Conservation (phyloP, 35 echinoderm and acorn worm species). For the Apostichopus japonicus region DNA sequence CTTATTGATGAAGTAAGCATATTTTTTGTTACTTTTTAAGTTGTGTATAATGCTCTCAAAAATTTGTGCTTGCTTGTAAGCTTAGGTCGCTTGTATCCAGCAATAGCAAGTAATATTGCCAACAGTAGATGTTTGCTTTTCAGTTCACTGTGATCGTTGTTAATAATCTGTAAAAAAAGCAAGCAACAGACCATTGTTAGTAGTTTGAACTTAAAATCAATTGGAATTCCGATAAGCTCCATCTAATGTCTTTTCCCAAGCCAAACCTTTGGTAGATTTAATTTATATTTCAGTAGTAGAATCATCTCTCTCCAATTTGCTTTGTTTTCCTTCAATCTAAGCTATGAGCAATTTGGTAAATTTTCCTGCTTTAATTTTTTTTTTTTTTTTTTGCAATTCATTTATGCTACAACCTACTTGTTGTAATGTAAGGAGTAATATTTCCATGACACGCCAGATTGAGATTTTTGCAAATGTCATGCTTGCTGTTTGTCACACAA, state of each 20-base stretch:
- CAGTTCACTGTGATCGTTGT: background rate
- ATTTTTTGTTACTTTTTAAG: background rate
- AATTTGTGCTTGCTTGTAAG: constrained; percentile 12
- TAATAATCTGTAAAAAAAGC: background rate
- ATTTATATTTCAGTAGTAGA: background rate
- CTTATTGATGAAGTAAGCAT: background rate
- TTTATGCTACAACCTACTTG: background rate
- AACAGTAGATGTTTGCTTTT: constrained; percentile 4
- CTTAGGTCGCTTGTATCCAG: constrained; percentile 39
- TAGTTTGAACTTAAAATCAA: background rate
- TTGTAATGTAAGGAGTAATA: background rate
- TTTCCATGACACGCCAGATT: background rate
- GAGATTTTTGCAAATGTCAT: background rate
- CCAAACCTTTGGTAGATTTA: background rate
- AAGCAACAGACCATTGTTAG: background rate
- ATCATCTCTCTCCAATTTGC: background rate
- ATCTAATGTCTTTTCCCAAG: background rate
- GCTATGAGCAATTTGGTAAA: background rate
- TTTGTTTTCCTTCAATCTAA: background rate
- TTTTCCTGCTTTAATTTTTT: background rate
- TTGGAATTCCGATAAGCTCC: background rate
- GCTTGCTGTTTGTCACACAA: constrained; percentile 1
- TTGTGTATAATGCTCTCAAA: constrained; percentile 35
- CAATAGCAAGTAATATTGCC: constrained; percentile 47
- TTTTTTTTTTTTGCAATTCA: background rate